Evolutionary conservation across 2,113 vertebrate genomes (phyloP).

Genomic region (Motacilla alba): DNA sequence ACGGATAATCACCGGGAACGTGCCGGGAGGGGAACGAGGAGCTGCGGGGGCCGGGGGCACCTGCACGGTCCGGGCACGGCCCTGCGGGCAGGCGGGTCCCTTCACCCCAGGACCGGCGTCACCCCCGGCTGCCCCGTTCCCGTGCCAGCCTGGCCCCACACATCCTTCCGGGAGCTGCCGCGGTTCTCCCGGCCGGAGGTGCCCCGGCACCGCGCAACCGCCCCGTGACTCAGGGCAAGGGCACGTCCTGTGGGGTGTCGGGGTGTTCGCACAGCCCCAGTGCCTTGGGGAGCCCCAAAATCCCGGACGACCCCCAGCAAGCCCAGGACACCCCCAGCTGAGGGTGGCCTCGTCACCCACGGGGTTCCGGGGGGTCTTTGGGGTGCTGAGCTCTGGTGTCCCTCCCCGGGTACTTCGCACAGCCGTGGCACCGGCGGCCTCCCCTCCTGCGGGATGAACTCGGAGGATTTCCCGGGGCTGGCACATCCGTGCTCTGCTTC

Average conservation of each 20-base stretch:
- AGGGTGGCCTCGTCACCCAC: neutral
- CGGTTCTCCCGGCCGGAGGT: neutral
- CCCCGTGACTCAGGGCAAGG: neutral
- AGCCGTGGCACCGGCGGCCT: neutral
- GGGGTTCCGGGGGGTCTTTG: neutral
- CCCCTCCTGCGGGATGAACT: neutral
- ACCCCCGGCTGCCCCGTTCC: neutral
- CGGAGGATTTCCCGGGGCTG: neutral
- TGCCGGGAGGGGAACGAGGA: neutral
- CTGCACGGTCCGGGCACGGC: neutral
- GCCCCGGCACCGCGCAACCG: neutral
- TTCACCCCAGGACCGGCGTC: rapidly evolving
- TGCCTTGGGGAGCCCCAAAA: neutral
- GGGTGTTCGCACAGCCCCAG: neutral
- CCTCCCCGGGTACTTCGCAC: neutral
- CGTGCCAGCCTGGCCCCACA: neutral
- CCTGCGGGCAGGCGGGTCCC: too few species aligned
- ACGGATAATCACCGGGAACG: slow-evolving; percentile 29
- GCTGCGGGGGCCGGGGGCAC: neutral
- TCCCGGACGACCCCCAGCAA: neutral
- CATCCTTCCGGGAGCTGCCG: neutral
- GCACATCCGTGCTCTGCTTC: neutral
- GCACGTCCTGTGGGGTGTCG: neutral
- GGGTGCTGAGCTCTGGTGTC: neutral
- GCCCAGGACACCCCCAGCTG: rapidly evolving